A percentile compares a stretch with the other conserved stretches of the same genome.
Conservation (phyloP, 2,797 vertebrate genomes). For the Helostoma temminkii region DNA sequence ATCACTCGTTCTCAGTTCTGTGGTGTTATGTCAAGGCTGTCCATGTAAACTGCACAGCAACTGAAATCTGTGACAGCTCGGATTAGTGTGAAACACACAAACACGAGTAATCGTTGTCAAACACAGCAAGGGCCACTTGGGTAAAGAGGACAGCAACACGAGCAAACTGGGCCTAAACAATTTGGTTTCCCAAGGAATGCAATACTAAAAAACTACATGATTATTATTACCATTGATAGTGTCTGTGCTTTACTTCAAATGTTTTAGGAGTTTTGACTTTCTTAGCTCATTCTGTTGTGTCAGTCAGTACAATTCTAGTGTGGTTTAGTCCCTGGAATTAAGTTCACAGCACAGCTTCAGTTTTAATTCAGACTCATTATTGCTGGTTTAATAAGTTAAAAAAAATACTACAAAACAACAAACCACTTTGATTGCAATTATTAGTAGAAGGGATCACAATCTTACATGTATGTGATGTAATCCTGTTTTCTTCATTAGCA, state of each 20-base stretch:
- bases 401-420: no score
- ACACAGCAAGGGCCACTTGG: not conserved
- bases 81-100: not conserved
- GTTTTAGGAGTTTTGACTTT: not conserved
- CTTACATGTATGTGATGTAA: not conserved
- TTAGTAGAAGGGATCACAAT: not conserved
- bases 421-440: not conserved
- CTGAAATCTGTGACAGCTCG: not conserved
- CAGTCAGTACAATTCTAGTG: not conserved
- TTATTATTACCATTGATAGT: no score
- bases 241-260: not conserved
- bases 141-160: not conserved
- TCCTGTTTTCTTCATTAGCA: conserved; percentile 1
- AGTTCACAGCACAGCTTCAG: not conserved
- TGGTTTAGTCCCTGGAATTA: not conserved
- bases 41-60: not conserved
- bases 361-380: not conserved
- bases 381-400: no score
- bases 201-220: not conserved
- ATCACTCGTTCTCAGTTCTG: not conserved
- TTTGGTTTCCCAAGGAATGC: not conserved
- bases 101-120: no score
- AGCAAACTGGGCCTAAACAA: not conserved
- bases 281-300: not conserved
- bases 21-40: not conserved